Percentiles rank a stretch among this genome's conserved stretches.
These are phyloP conservation scores for Mesoligia furuncula DNA, from an alignment of 2,888 invertebrate genomes.

Conservation along the genomic window DNA sequence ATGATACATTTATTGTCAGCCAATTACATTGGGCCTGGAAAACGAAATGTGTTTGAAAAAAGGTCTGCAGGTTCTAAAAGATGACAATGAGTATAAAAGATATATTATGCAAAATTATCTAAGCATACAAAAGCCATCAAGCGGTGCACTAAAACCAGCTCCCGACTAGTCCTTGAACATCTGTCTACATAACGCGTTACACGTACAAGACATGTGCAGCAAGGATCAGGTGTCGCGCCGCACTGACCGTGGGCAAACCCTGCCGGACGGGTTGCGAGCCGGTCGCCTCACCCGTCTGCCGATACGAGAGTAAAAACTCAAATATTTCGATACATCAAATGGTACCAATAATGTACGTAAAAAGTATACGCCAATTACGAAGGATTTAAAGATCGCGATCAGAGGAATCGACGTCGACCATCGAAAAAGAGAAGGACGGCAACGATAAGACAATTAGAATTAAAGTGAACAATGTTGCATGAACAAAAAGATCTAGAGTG, in stretches of 20 bases:
- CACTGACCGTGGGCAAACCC: constrained; percentile 85
- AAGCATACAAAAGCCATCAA: constrained; percentile 52
- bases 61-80: constrained; percentile 19
- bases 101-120: constrained; percentile 49
- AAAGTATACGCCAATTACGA: constrained; percentile 64
- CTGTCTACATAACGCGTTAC: constrained; percentile 76
- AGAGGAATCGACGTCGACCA: constrained; percentile 53
- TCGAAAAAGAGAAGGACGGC: constrained; percentile 60
- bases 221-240: constrained; percentile 88
- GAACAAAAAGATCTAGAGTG: constrained; percentile 75
- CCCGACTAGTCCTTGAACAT: constrained; percentile 77
- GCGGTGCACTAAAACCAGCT: constrained; percentile 67
- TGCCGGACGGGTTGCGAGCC: constrained; percentile 82
- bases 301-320: constrained; percentile 78
- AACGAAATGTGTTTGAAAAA: constrained; percentile 44
- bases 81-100: constrained; percentile 22
- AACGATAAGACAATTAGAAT: constrained; percentile 72
- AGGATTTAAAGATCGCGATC: constrained; percentile 63
- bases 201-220: constrained; percentile 80
- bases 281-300: constrained; percentile 69
- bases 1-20: constrained; percentile 70
- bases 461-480: constrained; percentile 75
- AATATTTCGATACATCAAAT: constrained; percentile 72
- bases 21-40: constrained; percentile 73
- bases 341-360: constrained; percentile 67